Percentiles rank a stretch among this genome's conserved stretches.
Conservation (phyloP, 1,140 invertebrate genomes). For the Ladona fulva region DNA sequence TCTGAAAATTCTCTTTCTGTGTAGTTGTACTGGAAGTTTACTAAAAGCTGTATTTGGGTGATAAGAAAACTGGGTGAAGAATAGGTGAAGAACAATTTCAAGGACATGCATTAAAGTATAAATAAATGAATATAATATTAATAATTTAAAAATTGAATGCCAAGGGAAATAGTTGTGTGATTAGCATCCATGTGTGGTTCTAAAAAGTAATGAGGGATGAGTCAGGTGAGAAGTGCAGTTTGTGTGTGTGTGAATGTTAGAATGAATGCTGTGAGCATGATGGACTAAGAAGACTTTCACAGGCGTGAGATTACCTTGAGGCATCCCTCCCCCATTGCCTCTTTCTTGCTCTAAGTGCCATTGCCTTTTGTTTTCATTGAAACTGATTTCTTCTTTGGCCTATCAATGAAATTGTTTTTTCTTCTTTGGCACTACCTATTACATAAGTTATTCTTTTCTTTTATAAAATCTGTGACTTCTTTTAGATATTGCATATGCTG, state of each 20-base stretch:
- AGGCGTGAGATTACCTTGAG: too few relatives aligned
- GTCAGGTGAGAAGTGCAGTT: not conserved
- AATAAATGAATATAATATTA: not conserved
- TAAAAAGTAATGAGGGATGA: not conserved
- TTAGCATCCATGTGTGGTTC: not conserved
- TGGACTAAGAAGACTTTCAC: not conserved
- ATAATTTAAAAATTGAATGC: conserved; percentile 1
- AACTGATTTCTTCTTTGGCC: not conserved
- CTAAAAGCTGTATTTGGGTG: not conserved
- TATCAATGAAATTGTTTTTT: not conserved
- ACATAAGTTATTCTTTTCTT: not conserved
- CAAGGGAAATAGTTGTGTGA: not conserved
- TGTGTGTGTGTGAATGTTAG: not conserved
- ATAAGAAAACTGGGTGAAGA: not conserved
- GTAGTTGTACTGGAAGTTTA: not conserved
- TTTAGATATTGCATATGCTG: too few relatives aligned
- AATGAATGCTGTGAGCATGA: not conserved
- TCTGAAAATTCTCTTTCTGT: not conserved
- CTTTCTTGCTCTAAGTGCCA: not conserved
- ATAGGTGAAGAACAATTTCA: not conserved
- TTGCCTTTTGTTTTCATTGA: not conserved
- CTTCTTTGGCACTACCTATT: not conserved
- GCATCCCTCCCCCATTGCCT: not conserved
- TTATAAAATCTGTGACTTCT: not conserved
- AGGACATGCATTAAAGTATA: not conserved